Evolutionary conservation across 2,113 vertebrate genomes (phyloP).

Genomic region (Paratilapia polleni): DNA sequence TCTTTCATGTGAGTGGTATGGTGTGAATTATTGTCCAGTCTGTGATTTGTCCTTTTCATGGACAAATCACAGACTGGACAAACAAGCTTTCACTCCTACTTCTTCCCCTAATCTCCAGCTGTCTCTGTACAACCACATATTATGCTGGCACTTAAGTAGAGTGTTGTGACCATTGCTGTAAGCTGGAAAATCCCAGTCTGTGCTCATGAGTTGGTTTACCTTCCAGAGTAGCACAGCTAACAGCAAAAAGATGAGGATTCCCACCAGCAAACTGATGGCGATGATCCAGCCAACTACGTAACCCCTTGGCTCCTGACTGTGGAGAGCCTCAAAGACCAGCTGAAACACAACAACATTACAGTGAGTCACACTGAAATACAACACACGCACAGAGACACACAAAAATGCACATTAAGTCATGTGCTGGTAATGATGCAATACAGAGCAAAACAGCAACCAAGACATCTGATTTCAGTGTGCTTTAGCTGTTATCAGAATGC

Average conservation of each 20-base stretch:
- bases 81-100: conserved; percentile 18
- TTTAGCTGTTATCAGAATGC: background rate
- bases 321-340: conserved; percentile 97
- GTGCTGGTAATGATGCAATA: conserved; percentile 52
- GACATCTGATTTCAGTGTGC: conserved; percentile 14
- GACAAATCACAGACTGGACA: background rate
- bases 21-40: conserved; percentile 68
- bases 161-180: background rate
- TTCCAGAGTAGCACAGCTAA: conserved; percentile 98
- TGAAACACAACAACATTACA: conserved; percentile 71
- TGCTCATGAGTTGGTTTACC: conserved; percentile 79
- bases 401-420: conserved; percentile 36
- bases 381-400: background rate
- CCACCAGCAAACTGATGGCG: conserved; percentile 97
- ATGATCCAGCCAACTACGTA: conserved; percentile 99
- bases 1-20: conserved; percentile 55
- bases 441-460: conserved; percentile 30
- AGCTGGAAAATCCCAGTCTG: background rate
- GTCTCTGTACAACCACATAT: conserved; percentile 42
- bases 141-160: conserved; percentile 22
- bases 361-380: conserved; percentile 43
- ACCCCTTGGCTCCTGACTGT: conserved; percentile 95
- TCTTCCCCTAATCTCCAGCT: conserved; percentile 40
- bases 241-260: conserved; percentile 97
- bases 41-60: conserved; percentile 62